phyloP scores from a whole-genome alignment of 1,140 invertebrate genomes.

The Trypoxylus dichotomus region DNA sequence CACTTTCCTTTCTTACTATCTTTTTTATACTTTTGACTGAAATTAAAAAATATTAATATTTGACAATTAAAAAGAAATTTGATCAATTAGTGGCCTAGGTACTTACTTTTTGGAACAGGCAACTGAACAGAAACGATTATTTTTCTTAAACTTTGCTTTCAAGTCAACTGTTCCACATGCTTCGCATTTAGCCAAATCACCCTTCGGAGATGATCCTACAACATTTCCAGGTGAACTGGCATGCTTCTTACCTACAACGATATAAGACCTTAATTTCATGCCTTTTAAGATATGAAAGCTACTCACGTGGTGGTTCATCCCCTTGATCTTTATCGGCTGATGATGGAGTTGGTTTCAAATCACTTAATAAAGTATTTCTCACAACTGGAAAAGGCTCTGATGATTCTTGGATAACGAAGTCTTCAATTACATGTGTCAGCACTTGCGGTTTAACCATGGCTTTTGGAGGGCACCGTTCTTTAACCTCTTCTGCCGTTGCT shows the following conservation, averaged over 20 bases:
- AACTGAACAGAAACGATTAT: constrained; percentile 78
- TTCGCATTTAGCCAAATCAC: constrained; percentile 73
- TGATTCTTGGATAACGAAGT: constrained; percentile 94
- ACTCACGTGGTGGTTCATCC: constrained; percentile 76
- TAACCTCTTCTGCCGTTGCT: constrained; percentile 62
- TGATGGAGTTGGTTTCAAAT: constrained; percentile 53
- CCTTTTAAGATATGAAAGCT: not conserved
- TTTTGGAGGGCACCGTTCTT: constrained; percentile 67
- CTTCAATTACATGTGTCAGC: constrained; percentile 94
- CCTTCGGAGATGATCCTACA: constrained; percentile 46
- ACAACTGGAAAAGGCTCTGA: constrained; percentile 88
- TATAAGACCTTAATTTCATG: constrained; percentile 40
- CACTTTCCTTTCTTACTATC: constrained; percentile 55
- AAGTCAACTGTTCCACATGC: constrained; percentile 75
- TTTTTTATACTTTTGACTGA: constrained; percentile 44
- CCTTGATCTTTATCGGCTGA: constrained; percentile 55
- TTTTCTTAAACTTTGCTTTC: constrained; percentile 72
- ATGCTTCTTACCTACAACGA: constrained; percentile 44
- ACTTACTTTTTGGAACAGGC: constrained; percentile 69
- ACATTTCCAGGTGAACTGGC: constrained; percentile 45
- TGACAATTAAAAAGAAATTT: constrained; percentile 8
- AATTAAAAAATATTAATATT: constrained; percentile 23
- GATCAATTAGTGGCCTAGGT: constrained; percentile 1
- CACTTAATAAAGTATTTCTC: constrained; percentile 58
- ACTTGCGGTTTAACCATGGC: constrained; percentile 96